Evolutionary conservation across 2,888 invertebrate species (phyloP).

Genomic region (Lasioglossum oenotherae): DNA sequence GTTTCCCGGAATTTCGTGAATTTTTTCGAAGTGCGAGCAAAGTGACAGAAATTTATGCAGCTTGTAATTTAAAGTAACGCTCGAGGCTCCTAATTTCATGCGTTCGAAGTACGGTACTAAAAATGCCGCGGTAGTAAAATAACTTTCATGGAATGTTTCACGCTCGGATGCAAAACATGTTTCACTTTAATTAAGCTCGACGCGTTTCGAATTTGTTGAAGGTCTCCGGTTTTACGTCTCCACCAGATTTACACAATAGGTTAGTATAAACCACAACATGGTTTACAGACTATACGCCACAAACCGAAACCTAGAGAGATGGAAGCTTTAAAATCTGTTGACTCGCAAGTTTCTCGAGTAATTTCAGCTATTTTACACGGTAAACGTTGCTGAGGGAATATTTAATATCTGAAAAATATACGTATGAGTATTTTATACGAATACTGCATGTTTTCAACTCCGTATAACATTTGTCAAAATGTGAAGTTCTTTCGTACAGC

Average conservation of each 20-base stretch:
- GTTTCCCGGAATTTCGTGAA: not conserved
- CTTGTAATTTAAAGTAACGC: not conserved
- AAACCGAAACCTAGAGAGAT: not conserved
- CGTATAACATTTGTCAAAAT: not conserved
- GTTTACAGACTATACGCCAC: not conserved
- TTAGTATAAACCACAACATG: not conserved
- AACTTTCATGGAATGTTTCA: not conserved
- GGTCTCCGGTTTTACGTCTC: not conserved
- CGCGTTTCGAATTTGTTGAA: not conserved
- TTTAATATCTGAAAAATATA: not conserved
- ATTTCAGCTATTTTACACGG: not conserved
- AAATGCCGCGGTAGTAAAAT: not conserved
- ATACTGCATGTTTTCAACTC: not conserved
- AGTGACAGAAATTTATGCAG: not conserved
- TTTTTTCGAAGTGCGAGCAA: not conserved
- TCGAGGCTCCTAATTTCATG: not conserved
- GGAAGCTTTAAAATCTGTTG: not conserved
- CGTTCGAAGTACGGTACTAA: not conserved
- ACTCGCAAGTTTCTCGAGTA: not conserved
- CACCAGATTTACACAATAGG: not conserved
- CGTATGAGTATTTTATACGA: not conserved
- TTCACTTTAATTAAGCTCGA: not conserved
- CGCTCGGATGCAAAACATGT: not conserved
- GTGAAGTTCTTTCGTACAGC: not conserved
- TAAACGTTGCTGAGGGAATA: not conserved